phyloP scores from a whole-genome alignment of 2,888 invertebrate genomes.

The Herminia tarsipennalis region DNA sequence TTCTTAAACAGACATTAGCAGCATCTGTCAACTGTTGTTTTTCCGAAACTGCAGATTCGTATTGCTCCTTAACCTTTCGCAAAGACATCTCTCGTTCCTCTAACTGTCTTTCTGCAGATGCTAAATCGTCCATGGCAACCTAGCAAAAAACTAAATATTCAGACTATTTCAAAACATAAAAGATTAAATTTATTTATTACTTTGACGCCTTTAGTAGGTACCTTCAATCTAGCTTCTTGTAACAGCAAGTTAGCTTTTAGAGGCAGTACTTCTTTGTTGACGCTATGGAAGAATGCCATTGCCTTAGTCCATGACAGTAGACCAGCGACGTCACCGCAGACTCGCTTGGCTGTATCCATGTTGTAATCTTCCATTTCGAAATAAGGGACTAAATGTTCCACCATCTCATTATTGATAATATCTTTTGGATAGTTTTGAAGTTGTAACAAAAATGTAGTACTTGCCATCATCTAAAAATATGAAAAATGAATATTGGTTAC shows the following conservation, averaged over 20 bases:
- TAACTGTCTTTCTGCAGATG: conserved; percentile 94
- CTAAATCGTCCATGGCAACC: conserved; percentile 96
- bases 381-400: conserved; percentile 96
- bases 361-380: conserved; percentile 98
- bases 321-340: conserved; percentile 98
- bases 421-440: conserved; percentile 98
- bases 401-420: conserved; percentile 98
- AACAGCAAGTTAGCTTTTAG: conserved; percentile 96
- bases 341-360: conserved; percentile 97
- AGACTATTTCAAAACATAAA: background rate
- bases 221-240: conserved; percentile 95
- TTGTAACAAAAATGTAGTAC: conserved; percentile 95
- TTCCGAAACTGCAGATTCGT: conserved; percentile 96
- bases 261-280: conserved; percentile 98
- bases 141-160: conserved; percentile 45
- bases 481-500: background rate
- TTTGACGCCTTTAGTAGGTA: too few relatives aligned
- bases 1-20: conserved; percentile 95
- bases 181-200: background rate
- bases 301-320: conserved; percentile 98
- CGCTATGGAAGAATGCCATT: conserved; percentile 97
- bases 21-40: conserved; percentile 97
- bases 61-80: conserved; percentile 95
- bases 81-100: conserved; percentile 96
- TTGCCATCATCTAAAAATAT: conserved; percentile 94